A percentile compares a stretch with the other conserved stretches of the same genome.
phyloP scores from a whole-genome alignment of 2,113 vertebrate species.

The Phyllopteryx taeniolatus region DNA sequence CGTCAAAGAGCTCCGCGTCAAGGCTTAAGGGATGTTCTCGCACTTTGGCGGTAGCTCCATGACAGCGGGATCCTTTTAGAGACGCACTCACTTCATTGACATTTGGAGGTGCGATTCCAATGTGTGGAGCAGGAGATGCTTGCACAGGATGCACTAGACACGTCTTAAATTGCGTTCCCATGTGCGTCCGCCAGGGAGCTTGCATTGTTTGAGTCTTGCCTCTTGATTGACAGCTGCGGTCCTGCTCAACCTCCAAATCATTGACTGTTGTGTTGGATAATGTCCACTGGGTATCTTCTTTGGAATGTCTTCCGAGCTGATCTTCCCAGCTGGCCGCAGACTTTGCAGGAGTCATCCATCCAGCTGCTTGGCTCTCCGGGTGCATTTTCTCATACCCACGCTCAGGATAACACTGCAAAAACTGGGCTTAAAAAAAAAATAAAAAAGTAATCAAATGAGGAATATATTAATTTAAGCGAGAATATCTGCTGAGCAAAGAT shows the following conservation, averaged over 20 bases:
- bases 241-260: conserved; percentile 15
- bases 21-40: conserved; percentile 37
- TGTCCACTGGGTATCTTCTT: conserved; percentile 12
- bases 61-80: conserved; percentile 13
- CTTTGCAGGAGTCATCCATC: background rate
- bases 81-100: conserved; percentile 22
- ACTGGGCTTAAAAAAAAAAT: background rate
- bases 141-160: conserved; percentile 22
- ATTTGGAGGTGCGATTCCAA: background rate
- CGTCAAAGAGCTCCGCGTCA: conserved; percentile 38
- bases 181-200: conserved; percentile 5
- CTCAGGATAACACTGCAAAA: background rate
- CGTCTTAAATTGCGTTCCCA: conserved; percentile 30
- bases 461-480: too few relatives aligned
- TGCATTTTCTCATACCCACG: conserved; percentile 12
- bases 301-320: conserved; percentile 1
- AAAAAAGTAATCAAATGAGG: background rate
- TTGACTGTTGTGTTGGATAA: background rate
- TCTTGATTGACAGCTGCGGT: conserved; percentile 46
- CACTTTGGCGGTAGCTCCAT: conserved; percentile 8
- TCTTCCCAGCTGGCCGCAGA: conserved; percentile 14
- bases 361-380: conserved; percentile 16
- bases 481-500: too few relatives aligned
- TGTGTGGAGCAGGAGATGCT: conserved; percentile 6
- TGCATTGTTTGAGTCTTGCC: conserved; percentile 13